Evolutionary conservation across 2,888 invertebrate species (phyloP), one percentile per base, ranked within the genome.

Genomic region (Bellardia pandia): DNA sequence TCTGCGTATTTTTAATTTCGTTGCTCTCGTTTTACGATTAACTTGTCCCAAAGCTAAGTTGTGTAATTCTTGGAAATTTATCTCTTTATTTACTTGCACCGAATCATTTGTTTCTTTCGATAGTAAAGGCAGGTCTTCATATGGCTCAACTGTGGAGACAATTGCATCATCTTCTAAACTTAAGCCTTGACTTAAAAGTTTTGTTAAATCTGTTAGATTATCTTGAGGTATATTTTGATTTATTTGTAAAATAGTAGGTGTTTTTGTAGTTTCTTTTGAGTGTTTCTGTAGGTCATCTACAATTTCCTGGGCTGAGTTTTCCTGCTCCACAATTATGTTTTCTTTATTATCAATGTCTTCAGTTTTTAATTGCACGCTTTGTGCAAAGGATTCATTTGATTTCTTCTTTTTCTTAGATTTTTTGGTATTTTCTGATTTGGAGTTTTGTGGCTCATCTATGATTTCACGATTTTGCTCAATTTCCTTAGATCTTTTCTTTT

Each of bases 1-100:
- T 86, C 91, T 89, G 33, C 92, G 92, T 58, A 93, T 88, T 89
- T 93, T 93, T 2, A 91, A 90, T 87, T 93, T 93, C 5, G 92
- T 93, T 37, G 90, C 91, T 85, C 91, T 91, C 3, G 92, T 90
- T 75, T 90, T 92, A 2, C 90, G 90, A 4, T 89, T 90, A 11
- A 91, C 89, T 16, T 92, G 91, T 0, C 92, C 92, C 11, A 93
- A 42, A 0, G 93, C 93, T 51, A 93, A 89, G 85, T 92, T 93
- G 6, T 91, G 90, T 23, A 93, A 68, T 77, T 93, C 93, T 16
- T 90, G 89, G 69, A 93, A 93, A 87, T 93, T 92, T 0, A 93
- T 93, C 85, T 93, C 93, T 85, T 91, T 92, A 1, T 90, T 85
- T 40, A 85, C 86, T 60, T 86, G 83, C 0, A 40, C n/a, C 4